These are phyloP conservation scores for Lepeophtheirus nordmannii DNA, from an alignment of 2,888 invertebrate species.

Conservation along the genomic window DNA sequence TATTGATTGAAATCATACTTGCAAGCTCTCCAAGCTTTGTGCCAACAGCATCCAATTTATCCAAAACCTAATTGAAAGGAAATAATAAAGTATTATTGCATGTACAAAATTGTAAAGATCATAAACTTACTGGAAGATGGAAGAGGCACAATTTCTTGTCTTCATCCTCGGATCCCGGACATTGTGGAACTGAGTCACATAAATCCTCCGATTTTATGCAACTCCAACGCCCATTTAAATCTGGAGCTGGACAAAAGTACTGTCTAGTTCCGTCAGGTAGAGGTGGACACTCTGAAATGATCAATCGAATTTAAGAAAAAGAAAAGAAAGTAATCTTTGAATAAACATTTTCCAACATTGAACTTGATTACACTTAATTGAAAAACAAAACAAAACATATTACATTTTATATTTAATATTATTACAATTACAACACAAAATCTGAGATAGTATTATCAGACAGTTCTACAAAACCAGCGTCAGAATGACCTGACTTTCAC, in stretches of 20 bases:
- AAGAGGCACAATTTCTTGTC: constrained; percentile 2
- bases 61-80: neutral
- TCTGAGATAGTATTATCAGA: too few relatives aligned
- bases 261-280: neutral
- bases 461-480: too few relatives aligned
- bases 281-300: constrained; percentile 7
- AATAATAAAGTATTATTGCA: neutral
- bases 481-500: too few relatives aligned
- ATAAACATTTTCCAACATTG: too few relatives aligned
- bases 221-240: neutral
- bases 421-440: too few relatives aligned
- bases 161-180: constrained; percentile 14
- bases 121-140: constrained; percentile 5
- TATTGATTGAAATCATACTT: neutral
- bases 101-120: neutral
- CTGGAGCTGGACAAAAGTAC: constrained; percentile 9
- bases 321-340: too few relatives aligned
- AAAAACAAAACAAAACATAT: too few relatives aligned
- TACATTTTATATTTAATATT: too few relatives aligned
- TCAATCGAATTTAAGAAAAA: too few relatives aligned
- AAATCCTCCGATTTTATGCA: constrained; percentile 7
- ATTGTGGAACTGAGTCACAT: constrained; percentile 10
- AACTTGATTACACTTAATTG: too few relatives aligned
- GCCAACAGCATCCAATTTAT: neutral
- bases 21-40: neutral